Conservation (phyloP, 2,797 vertebrate species). For the Acipenser transmontanus region DNA sequence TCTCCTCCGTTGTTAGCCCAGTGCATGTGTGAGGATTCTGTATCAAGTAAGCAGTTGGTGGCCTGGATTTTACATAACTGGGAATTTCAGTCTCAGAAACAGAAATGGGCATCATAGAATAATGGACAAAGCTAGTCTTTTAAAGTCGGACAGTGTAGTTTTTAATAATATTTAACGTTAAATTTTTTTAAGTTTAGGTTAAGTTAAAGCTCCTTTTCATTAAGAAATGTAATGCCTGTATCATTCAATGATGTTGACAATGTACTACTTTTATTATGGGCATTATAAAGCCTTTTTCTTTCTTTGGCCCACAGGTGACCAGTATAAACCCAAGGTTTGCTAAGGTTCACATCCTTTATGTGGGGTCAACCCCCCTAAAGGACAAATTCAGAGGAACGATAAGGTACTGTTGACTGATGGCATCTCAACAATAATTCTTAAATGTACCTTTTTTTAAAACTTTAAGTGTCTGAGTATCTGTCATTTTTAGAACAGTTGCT, state of each 20-base stretch:
- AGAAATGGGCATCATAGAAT: no score
- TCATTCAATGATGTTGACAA: not conserved
- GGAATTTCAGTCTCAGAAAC: not conserved
- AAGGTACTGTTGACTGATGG: constrained; percentile 56
- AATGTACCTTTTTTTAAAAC: no score
- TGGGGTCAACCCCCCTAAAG: constrained; percentile 86
- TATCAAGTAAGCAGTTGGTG: no score
- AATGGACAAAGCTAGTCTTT: no score
- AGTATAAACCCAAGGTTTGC: constrained; percentile 93
- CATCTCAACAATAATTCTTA: no score
- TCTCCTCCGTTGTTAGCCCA: not conserved
- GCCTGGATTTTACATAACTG: not conserved
- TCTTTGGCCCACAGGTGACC: constrained; percentile 65
- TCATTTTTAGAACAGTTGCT: no score
- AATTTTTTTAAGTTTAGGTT: not conserved
- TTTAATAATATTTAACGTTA: no score
- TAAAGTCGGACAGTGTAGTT: no score
- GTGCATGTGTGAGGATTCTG: not conserved
- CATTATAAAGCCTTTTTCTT: not conserved
- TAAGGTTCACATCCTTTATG: constrained; percentile 91
- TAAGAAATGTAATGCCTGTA: not conserved
- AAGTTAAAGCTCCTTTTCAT: not conserved
- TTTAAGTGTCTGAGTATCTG: no score
- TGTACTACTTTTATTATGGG: not conserved
- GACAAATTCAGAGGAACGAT: constrained; percentile 92